A percentile compares a stretch with the other conserved stretches of the same genome.
These are phyloP conservation scores for Sphaerophoria taeniata DNA, from an alignment of 2,888 invertebrate genomes.

Conservation along the genomic window DNA sequence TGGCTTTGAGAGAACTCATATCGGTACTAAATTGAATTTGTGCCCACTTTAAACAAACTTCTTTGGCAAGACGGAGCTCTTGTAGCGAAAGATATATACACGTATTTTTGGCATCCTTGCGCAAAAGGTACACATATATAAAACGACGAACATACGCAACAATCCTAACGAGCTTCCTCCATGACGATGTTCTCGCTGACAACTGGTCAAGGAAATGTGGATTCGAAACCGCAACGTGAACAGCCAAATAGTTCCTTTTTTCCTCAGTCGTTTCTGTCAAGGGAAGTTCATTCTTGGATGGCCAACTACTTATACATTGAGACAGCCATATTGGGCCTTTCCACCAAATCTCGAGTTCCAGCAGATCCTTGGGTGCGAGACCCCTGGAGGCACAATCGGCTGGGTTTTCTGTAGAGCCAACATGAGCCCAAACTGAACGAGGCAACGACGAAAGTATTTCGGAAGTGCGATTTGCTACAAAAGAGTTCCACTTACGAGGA, in stretches of 20 bases:
- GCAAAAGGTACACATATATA: not conserved
- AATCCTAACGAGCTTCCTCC: not conserved
- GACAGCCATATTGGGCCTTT: slow-evolving; percentile 27
- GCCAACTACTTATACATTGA: slow-evolving; percentile 5
- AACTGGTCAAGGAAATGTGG: not conserved
- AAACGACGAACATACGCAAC: not conserved
- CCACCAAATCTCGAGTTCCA: slow-evolving; percentile 36
- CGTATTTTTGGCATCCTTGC: not conserved
- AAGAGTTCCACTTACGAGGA: slow-evolving; percentile 17
- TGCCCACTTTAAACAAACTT: slow-evolving; percentile 3
- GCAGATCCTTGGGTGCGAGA: slow-evolving; percentile 16
- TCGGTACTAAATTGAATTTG: not conserved
- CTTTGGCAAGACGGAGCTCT: slow-evolving; percentile 8
- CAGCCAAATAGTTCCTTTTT: slow-evolving; percentile 4
- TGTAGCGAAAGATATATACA: not conserved
- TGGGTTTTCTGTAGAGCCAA: not conserved
- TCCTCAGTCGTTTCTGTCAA: slow-evolving; percentile 1
- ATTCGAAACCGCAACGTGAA: slow-evolving; percentile 2
- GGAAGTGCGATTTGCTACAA: slow-evolving; percentile 27
- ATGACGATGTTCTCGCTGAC: slow-evolving; percentile 3
- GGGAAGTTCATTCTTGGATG: slow-evolving; percentile 1
- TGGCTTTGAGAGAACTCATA: not conserved
- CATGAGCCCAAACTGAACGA: slow-evolving; percentile 13
- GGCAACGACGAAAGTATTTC: slow-evolving; percentile 29
- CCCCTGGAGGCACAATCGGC: slow-evolving; percentile 32